Evolutionary conservation across 2,113 vertebrate genomes (phyloP).

Genomic region (Rhinopomastus cyanomelas): DNA sequence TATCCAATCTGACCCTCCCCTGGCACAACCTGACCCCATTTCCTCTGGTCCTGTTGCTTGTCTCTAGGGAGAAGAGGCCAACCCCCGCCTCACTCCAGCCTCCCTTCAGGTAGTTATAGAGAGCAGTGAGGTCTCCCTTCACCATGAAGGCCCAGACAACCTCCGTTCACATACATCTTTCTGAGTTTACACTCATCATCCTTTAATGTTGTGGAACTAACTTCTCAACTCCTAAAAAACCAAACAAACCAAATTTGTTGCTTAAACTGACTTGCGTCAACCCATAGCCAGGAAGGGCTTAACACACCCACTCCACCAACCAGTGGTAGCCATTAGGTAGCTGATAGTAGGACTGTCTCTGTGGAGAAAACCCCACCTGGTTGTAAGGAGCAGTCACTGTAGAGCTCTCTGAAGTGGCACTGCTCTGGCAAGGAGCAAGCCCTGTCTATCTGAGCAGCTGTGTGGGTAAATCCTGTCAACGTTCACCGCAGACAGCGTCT

Average conservation of each 20-base stretch:
- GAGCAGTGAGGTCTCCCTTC: no score
- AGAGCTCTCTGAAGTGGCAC: background rate
- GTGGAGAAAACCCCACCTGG: background rate
- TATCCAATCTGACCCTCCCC: no score
- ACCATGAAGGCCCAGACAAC: background rate
- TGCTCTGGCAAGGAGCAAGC: background rate
- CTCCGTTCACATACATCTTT: background rate
- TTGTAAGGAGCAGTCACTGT: background rate
- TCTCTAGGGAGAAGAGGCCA: no score
- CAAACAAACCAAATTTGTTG: background rate
- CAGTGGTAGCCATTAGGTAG: background rate
- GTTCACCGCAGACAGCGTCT: background rate
- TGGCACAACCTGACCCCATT: no score
- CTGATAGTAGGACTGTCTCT: background rate
- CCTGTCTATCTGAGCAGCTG: background rate
- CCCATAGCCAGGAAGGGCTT: background rate
- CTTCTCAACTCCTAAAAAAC: background rate
- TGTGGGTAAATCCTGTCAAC: background rate
- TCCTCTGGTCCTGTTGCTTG: no score
- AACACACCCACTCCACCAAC: background rate
- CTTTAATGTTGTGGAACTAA: background rate
- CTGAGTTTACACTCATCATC: background rate
- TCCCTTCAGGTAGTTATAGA: no score
- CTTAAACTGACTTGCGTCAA: background rate
- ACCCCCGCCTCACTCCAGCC: no score